Percentiles rank a stretch among this genome's conserved stretches.
Conservation (phyloP, 92 coral and sea anemone genomes). For the Porites evermanni region DNA sequence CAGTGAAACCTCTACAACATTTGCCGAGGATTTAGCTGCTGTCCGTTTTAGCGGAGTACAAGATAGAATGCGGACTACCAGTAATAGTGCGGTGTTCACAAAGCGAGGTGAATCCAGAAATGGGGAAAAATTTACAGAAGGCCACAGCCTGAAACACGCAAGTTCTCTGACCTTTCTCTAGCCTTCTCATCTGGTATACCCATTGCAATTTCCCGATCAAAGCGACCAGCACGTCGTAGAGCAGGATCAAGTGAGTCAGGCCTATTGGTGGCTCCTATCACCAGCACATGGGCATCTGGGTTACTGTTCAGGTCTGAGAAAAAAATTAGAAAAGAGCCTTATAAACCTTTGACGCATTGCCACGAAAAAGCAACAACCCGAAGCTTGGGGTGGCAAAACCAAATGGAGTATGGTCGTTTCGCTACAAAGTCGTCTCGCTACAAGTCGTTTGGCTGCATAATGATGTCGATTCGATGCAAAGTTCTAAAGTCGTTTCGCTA, state of each 20-base stretch:
- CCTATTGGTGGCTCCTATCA: slow-evolving; percentile 96
- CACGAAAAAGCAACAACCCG: background rate
- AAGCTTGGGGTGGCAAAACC: no score
- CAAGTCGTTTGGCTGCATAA: no score
- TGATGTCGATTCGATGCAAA: no score
- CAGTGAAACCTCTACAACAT: background rate
- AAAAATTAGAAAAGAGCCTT: no score
- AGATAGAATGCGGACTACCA: no score
- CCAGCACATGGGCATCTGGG: slow-evolving; percentile 81
- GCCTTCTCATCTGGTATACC: slow-evolving; percentile 97
- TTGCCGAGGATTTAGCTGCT: background rate
- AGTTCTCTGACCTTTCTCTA: slow-evolving; percentile 75
- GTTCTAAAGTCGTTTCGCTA: no score
- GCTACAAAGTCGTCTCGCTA: no score
- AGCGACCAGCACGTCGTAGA: slow-evolving; percentile 95
- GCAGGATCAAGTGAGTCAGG: slow-evolving; percentile 99
- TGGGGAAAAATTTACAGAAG: no score
- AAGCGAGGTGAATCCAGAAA: no score
- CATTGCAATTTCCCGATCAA: slow-evolving; percentile 98
- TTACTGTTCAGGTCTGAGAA: slow-evolving; percentile 78
- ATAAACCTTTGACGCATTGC: background rate
- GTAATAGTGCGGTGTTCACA: no score
- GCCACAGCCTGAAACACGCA: background rate
- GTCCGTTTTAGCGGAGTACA: no score
- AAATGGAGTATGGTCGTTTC: no score